Percentiles rank a stretch among this genome's conserved stretches.
Evolutionary conservation across 2,888 invertebrate species (phyloP).

Genomic region (Clunio marinus): DNA sequence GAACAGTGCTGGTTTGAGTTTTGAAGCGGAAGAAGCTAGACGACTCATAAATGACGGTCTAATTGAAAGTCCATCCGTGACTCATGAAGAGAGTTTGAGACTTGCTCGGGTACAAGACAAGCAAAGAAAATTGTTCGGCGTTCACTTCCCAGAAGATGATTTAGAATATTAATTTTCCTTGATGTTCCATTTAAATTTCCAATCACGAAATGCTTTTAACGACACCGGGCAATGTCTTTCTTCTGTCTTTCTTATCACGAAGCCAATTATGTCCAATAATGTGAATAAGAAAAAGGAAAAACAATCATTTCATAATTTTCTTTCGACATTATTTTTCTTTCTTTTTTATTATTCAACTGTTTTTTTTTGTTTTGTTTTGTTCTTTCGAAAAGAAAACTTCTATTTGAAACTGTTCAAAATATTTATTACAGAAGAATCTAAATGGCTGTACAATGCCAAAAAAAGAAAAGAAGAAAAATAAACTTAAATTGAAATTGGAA

Average conservation of each 20-base stretch:
- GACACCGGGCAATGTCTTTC: not conserved
- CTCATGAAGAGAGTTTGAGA: conserved; percentile 60
- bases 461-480: too few species aligned
- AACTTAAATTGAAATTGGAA: too few species aligned
- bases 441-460: too few species aligned
- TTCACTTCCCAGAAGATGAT: conserved; percentile 43
- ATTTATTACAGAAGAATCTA: too few species aligned
- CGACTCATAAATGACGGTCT: conserved; percentile 59
- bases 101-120: conserved; percentile 63
- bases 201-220: conserved; percentile 7
- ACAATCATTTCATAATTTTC: not conserved
- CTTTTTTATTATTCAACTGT: not conserved
- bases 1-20: conserved; percentile 65
- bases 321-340: not conserved
- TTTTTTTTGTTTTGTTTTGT: not conserved
- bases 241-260: not conserved
- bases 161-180: conserved; percentile 4
- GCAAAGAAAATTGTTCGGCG: conserved; percentile 61
- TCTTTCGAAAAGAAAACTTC: too few species aligned
- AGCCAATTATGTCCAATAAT: not conserved
- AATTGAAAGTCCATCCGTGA: conserved; percentile 61
- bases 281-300: not conserved
- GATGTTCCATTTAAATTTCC: not conserved
- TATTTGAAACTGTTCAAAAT: too few species aligned
- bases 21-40: conserved; percentile 67